phyloP scores from a whole-genome alignment of 2,888 invertebrate species.

The Melikaiella ostensackeni region DNA sequence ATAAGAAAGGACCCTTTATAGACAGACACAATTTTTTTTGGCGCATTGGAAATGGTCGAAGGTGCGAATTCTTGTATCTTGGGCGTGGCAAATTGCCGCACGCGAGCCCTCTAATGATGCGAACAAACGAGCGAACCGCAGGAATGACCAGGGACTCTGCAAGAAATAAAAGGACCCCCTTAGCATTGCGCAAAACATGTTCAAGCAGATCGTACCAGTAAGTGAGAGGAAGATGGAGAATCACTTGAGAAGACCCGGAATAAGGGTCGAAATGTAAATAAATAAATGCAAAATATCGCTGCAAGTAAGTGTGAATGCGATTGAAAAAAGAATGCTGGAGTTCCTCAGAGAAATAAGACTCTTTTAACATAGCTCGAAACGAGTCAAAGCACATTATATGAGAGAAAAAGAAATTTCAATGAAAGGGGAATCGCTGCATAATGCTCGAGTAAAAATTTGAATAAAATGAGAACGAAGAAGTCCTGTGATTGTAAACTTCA shows the following conservation, averaged over 20 bases:
- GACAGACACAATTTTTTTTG: neutral
- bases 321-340: neutral
- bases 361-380: neutral
- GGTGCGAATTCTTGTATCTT: conserved; percentile 70
- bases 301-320: neutral
- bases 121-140: conserved; percentile 68
- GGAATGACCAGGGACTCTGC: conserved; percentile 45
- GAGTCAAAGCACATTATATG: neutral
- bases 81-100: conserved; percentile 74
- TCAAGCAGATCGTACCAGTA: conserved; percentile 51
- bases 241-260: neutral
- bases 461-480: neutral
- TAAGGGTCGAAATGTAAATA: neutral
- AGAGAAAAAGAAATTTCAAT: neutral
- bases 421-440: neutral
- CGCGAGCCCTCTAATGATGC: conserved; percentile 72
- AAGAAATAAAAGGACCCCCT: conserved; percentile 55
- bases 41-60: conserved; percentile 55
- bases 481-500: neutral
- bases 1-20: conserved; percentile 12
- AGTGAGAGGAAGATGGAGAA: neutral
- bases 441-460: conserved; percentile 13
- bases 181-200: conserved; percentile 49
- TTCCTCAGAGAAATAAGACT: neutral
- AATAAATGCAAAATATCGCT: neutral